Percentiles rank a stretch among this genome's conserved stretches.
phyloP scores from a whole-genome alignment of 1,140 invertebrate species.

The Hydropsyche tenuis region DNA sequence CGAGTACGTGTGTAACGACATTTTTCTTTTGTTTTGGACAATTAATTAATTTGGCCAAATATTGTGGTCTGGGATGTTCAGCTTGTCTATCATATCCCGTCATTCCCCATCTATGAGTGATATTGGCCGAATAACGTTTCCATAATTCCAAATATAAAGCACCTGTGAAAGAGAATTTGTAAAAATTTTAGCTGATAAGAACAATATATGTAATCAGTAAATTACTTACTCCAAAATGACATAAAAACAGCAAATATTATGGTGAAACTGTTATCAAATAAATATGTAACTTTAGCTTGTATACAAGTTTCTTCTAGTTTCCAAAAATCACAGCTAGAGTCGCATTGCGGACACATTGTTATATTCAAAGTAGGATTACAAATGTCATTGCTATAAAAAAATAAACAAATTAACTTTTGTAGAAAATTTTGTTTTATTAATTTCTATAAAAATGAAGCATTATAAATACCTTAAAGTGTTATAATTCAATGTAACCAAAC shows the following conservation, averaged over 20 bases:
- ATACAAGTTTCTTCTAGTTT: conserved; percentile 84
- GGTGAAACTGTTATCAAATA: conserved; percentile 95
- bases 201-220: not conserved
- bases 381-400: conserved; percentile 64
- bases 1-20: conserved; percentile 43
- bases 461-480: conserved; percentile 75
- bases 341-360: conserved; percentile 87
- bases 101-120: conserved; percentile 90
- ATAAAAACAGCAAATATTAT: conserved; percentile 95
- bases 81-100: conserved; percentile 86
- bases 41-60: conserved; percentile 43
- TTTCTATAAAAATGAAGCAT: not conserved
- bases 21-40: conserved; percentile 44
- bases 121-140: conserved; percentile 91
- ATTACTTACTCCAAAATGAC: conserved; percentile 88
- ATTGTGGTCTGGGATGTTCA: conserved; percentile 81
- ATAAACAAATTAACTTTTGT: not conserved
- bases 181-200: conserved; percentile 13
- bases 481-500: conserved; percentile 72
- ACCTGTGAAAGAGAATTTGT: conserved; percentile 60
- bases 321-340: conserved; percentile 88
- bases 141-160: conserved; percentile 91
- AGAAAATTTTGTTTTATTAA: too few relatives aligned
- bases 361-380: conserved; percentile 63
- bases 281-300: conserved; percentile 86